Percentiles rank a stretch among this genome's conserved stretches.
phyloP scores from a whole-genome alignment of 1,140 invertebrate genomes.

The Lepidurus apus region DNA sequence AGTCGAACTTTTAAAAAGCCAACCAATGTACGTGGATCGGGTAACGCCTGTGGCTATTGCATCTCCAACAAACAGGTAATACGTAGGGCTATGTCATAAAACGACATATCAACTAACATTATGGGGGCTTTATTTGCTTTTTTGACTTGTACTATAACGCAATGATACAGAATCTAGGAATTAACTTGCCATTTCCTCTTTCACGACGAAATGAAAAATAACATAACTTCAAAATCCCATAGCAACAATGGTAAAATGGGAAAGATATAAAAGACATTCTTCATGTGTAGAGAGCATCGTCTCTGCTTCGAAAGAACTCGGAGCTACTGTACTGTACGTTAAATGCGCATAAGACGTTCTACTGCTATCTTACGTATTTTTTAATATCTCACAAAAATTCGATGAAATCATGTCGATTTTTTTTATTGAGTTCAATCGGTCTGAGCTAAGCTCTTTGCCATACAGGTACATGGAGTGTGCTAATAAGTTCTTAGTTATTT shows the following conservation, averaged over 20 bases:
- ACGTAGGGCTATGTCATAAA: not conserved
- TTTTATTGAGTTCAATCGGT: too few relatives aligned
- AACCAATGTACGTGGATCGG: not conserved
- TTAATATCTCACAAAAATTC: too few relatives aligned
- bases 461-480: too few relatives aligned
- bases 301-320: too few relatives aligned
- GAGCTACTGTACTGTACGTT: too few relatives aligned
- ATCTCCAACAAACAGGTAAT: constrained; percentile 15
- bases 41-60: not conserved
- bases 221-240: not conserved
- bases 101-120: constrained; percentile 11
- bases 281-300: not conserved
- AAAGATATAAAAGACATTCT: not conserved
- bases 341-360: too few relatives aligned
- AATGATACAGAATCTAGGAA: too few relatives aligned
- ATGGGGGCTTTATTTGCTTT: not conserved
- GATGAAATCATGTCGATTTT: too few relatives aligned
- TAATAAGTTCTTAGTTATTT: too few relatives aligned
- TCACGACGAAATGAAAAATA: not conserved
- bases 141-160: not conserved
- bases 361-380: too few relatives aligned
- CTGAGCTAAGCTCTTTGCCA: too few relatives aligned
- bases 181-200: not conserved
- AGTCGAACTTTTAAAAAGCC: constrained; percentile 45
- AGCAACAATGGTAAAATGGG: not conserved